Conservation (phyloP, 2,797 vertebrate species). For the Leontopithecus rosalia region DNA sequence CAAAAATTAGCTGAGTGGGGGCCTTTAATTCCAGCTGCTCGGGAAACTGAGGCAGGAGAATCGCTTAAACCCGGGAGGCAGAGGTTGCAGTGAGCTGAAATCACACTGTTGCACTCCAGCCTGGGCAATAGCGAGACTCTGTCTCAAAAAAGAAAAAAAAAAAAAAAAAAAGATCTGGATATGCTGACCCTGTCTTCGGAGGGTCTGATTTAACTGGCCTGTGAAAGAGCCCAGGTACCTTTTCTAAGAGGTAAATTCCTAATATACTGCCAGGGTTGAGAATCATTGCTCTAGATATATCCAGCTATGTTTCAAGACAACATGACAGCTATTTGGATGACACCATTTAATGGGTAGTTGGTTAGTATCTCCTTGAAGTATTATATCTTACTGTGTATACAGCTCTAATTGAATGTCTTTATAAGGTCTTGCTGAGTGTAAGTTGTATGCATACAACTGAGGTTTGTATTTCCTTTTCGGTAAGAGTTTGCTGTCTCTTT, state of each 20-base stretch:
- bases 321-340: slow-evolving; percentile 26
- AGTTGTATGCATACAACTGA: background rate
- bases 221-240: background rate
- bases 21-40: too few relatives aligned
- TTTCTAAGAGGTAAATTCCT: slow-evolving; percentile 29
- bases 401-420: slow-evolving; percentile 1
- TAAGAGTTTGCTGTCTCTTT: background rate
- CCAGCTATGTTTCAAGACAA: slow-evolving; percentile 11
- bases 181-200: background rate
- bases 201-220: slow-evolving; percentile 32
- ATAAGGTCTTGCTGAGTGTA: background rate
- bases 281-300: background rate
- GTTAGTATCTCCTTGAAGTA: slow-evolving; percentile 28
- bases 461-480: background rate
- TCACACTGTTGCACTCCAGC: too few relatives aligned
- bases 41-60: too few relatives aligned
- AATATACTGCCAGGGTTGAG: slow-evolving; percentile 16
- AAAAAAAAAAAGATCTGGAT: background rate
- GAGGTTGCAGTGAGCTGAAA: too few relatives aligned
- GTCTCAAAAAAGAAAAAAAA: too few relatives aligned
- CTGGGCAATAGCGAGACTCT: too few relatives aligned
- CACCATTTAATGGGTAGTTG: background rate
- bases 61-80: too few relatives aligned
- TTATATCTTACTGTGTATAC: background rate
- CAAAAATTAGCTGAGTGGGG: too few relatives aligned